Percentiles rank a stretch among this genome's conserved stretches.
These are phyloP conservation scores for Onychomys torridus DNA, from an alignment of 2,797 vertebrate species.

Conservation along the genomic window DNA sequence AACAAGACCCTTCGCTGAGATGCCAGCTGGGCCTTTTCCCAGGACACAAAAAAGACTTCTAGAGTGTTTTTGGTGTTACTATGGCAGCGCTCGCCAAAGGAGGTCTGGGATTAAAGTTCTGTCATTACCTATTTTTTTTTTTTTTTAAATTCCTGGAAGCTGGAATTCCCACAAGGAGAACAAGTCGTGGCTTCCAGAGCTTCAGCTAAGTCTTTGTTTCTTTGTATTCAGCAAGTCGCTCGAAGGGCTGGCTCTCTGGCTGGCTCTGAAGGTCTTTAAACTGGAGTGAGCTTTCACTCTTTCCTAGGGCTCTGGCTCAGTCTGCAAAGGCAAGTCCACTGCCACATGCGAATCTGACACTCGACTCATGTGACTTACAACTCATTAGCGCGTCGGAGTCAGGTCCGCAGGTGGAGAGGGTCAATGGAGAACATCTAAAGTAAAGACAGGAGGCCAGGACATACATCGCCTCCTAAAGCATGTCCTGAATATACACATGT, in stretches of 20 bases:
- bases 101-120: background rate
- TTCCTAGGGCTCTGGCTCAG: background rate
- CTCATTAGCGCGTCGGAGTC: background rate
- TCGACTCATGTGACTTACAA: background rate
- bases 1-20: constrained; percentile 12
- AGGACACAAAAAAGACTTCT: background rate
- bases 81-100: background rate
- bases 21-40: background rate
- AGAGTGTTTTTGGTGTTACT: background rate
- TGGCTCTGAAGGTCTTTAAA: background rate
- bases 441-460: background rate
- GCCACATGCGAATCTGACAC: background rate
- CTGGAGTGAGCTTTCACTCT: background rate
- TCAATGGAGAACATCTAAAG: background rate
- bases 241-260: background rate
- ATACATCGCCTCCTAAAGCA: background rate
- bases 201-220: background rate
- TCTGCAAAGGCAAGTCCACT: background rate
- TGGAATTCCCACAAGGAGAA: background rate
- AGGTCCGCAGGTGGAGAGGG: background rate
- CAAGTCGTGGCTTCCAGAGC: background rate
- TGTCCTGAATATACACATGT: background rate
- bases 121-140: background rate
- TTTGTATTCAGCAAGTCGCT: constrained; percentile 25
- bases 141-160: constrained; percentile 38